Base-by-base conservation (phyloP, 2,888 invertebrate genomes). In the Xylota segnis region DNA sequence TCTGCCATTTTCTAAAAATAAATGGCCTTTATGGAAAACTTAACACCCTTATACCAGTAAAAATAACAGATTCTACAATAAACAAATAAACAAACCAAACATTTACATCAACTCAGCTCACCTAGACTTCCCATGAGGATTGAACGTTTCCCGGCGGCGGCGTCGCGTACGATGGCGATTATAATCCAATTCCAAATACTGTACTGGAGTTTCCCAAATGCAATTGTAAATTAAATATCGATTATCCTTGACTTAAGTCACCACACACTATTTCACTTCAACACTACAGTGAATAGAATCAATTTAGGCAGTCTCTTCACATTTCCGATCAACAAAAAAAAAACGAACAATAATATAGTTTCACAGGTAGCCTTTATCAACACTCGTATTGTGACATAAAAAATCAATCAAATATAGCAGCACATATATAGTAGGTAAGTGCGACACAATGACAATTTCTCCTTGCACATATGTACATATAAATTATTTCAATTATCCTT, bases 101-200 rank as follows among this genome's bases (percentile, higher is more conserved):
- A 52, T 5, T 10, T 40, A 14, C 14, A 27, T 43, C 5, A 37
- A 52, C 16, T 23, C 10, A 16, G 37, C 82, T 86, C 14, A 86
- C 86, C 86, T 86, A 86, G 40, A 58, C 86, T 86, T 61, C 86
- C 86, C 86, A 86, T 86, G 61, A 77, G 56, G 76, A 82, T 61
- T 0, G 27, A 32, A 9, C 18, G 56, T 54, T 71, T 76, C 52
- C 71, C 50, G 81, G 66, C 72, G 81, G 66, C 72, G 47, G 54
- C 61, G 52, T 56, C 52, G 63, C 43, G 43, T 23, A 37, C 65
- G 59, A 65, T 83, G 66, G 37, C 27, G 34, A 32, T 29, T 63
- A 14, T 66, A 65, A 86, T 71, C 63, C 70, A 71, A 75, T 59
- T 75, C 71, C 7, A 10, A 18, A 59, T 63, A 18, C n/a, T 34